Percentiles rank a stretch among this genome's conserved stretches.
Conservation (phyloP, 2,888 invertebrate genomes). For the Schizotus pectinicornis region DNA sequence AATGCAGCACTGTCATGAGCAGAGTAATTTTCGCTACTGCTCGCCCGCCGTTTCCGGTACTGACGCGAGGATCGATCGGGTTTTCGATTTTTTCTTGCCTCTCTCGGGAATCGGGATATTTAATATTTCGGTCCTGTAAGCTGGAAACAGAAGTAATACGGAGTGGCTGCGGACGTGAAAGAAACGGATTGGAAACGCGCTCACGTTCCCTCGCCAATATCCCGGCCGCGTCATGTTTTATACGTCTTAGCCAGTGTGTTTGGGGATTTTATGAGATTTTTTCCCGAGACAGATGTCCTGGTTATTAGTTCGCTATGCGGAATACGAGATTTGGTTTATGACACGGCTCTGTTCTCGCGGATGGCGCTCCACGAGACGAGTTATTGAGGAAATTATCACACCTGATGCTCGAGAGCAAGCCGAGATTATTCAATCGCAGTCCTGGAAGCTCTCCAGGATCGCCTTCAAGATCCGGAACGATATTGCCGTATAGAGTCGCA, state of each 20-base stretch:
- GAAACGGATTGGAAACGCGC: conserved; percentile 54
- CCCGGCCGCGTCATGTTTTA: conserved; percentile 48
- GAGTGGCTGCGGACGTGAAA: conserved; percentile 48
- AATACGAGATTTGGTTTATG: conserved; percentile 50
- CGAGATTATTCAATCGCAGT: too few species aligned
- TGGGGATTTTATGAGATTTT: conserved; percentile 54
- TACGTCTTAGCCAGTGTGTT: conserved; percentile 48
- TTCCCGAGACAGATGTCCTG: conserved; percentile 51
- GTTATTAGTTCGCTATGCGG: conserved; percentile 53
- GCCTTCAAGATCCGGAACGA: too few species aligned
- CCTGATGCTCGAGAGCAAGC: too few species aligned
- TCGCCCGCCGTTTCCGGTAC: conserved; percentile 8
- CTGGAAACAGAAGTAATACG: conserved; percentile 56
- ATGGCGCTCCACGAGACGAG: neutral
- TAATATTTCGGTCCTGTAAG: conserved; percentile 55
- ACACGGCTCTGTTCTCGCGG: conserved; percentile 10
- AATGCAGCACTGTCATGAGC: conserved; percentile 37
- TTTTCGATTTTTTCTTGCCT: neutral
- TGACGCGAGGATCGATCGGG: neutral
- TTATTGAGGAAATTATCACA: too few species aligned
- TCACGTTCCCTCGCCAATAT: conserved; percentile 53
- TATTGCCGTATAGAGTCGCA: too few species aligned
- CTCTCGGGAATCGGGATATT: conserved; percentile 41
- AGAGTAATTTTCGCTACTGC: conserved; percentile 20
- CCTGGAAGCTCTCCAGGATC: too few species aligned